These are phyloP conservation scores for Myotis yumanensis DNA, from an alignment of 2,113 vertebrate genomes.

Conservation along the genomic window DNA sequence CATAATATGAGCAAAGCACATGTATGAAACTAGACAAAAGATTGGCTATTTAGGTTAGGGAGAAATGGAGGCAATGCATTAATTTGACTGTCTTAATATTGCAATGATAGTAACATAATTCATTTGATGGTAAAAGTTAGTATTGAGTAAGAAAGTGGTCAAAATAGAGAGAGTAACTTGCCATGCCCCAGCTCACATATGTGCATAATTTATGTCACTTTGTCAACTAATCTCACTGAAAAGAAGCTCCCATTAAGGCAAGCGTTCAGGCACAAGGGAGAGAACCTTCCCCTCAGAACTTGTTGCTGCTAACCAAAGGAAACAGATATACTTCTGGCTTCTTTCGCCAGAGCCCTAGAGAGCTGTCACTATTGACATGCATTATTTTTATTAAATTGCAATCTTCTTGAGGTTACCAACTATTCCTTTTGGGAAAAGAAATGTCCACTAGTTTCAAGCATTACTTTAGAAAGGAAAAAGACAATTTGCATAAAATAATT, in stretches of 20 bases:
- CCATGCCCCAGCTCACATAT: background rate
- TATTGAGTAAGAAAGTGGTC: background rate
- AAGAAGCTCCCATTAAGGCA: background rate
- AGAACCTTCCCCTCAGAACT: background rate
- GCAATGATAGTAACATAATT: background rate
- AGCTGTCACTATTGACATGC: background rate
- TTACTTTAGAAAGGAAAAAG: conserved; percentile 51
- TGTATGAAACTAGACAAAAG: background rate
- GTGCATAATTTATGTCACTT: background rate
- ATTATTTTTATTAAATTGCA: conserved; percentile 43
- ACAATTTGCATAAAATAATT: conserved; percentile 62
- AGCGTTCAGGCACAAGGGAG: background rate
- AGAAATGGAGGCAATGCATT: background rate
- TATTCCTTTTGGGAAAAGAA: conserved; percentile 45
- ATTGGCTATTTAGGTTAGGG: background rate
- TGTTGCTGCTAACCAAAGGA: background rate
- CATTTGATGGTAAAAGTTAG: background rate
- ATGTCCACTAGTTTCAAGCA: conserved; percentile 38
- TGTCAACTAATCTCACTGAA: background rate
- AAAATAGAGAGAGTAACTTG: background rate
- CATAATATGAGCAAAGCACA: background rate
- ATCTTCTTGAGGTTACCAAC: conserved; percentile 24
- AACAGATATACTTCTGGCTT: background rate
- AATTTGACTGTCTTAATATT: background rate
- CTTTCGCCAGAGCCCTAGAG: background rate